Base-by-base conservation (phyloP, 2,113 vertebrate species). In the Gorsachius goisagi region DNA sequence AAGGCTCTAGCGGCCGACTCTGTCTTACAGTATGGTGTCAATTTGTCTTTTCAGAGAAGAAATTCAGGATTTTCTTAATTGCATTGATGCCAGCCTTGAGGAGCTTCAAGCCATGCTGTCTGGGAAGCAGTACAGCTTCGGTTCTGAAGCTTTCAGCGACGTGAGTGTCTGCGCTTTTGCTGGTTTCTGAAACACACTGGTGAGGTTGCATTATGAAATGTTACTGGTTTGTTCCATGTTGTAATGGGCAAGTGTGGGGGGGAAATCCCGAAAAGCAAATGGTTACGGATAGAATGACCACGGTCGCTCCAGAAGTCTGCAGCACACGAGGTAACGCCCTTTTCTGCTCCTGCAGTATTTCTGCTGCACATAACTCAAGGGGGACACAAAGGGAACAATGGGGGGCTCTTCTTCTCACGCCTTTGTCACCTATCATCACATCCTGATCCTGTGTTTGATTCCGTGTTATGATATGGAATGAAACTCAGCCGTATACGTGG, bases 1-100 rank as follows among this genome's bases (percentile, higher is more conserved):
- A 20, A 12, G 16, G 49, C 28, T 35, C 27, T 33, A 15, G 17
- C 18, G 91, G 72, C 47, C 11, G 9, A 3, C 49, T 28, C 3
- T 68, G 80, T 66, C 58, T 91, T 52, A 79, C 39, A 53, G 28
- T 41, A 21, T 22, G n/a, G 0, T 26, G 13, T 95, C 3, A 41
- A 91, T 92, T 62, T 95, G 56, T 91, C 47, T 77, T 95, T 90
- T 44, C 72, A 98, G 97, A 49, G 95, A 97, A 71, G 95, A 98
- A 82, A 97, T 95, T 20, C 91, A 97, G 62, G 97, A 97, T 83
- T 98, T 98, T 85, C 92, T 98, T 58, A 96, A 97, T 33, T 96
- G 88, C 74, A 97, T 97, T 3, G 96, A 98, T 67, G 90, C 85
- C 44, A 98, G 97, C 66, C 92, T 98, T 10, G 96, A 97, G 56